phyloP scores from a whole-genome alignment of 23 tunicate species.

The Trididemnum clinides region DNA sequence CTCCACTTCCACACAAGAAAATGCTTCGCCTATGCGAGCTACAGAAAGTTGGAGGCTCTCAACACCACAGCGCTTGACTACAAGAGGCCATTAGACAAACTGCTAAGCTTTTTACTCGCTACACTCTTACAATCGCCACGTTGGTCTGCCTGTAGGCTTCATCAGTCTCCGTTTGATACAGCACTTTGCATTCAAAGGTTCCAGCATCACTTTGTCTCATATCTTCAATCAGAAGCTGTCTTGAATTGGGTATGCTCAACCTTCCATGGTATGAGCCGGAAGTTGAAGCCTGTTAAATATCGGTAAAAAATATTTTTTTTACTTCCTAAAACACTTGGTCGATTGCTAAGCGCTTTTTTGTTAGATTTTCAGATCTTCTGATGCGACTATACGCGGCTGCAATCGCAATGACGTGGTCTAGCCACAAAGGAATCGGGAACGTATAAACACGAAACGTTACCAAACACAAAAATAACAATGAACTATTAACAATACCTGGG shows the following conservation, averaged over 20 bases:
- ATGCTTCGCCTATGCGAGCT: no score
- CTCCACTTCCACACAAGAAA: no score
- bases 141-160: background rate
- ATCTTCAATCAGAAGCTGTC: slow-evolving; percentile 32
- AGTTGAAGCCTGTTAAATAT: slow-evolving; percentile 47
- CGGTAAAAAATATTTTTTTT: background rate
- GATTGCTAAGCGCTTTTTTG: background rate
- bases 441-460: no score
- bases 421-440: no score
- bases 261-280: slow-evolving; percentile 45
- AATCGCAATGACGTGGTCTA: no score
- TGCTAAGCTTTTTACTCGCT: background rate
- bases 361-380: no score
- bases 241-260: slow-evolving; percentile 40
- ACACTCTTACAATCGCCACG: slow-evolving; percentile 50
- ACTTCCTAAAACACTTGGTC: background rate
- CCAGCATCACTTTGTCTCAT: slow-evolving; percentile 50
- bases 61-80: no score
- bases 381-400: no score
- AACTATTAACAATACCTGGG: no score
- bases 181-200: slow-evolving; percentile 63
- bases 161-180: background rate
- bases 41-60: no score
- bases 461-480: no score
- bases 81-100: no score